Evolutionary conservation across 2,797 vertebrate genomes (phyloP).

Genomic region (Neoniphon sammara): DNA sequence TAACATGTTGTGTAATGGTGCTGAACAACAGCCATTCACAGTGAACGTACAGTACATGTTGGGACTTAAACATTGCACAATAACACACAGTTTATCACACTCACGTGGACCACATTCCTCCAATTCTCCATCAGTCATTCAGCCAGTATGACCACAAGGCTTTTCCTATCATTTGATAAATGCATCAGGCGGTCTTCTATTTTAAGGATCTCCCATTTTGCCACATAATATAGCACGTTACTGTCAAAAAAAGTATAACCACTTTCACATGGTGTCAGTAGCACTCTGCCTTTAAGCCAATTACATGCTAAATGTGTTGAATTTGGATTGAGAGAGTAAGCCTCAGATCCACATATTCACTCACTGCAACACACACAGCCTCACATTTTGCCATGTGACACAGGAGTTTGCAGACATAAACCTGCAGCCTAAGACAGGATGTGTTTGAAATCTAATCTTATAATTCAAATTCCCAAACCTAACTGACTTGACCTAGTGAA

Average conservation of each 20-base stretch:
- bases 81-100: slow-evolving; percentile 26
- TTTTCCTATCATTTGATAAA: slow-evolving; percentile 49
- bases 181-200: slow-evolving; percentile 16
- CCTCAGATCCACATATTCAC: neutral
- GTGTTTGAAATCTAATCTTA: neutral
- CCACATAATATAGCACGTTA: slow-evolving; percentile 10
- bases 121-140: slow-evolving; percentile 5
- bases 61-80: slow-evolving; percentile 62
- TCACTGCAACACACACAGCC: neutral
- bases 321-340: neutral
- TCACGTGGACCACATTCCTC: slow-evolving; percentile 15
- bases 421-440: slow-evolving; percentile 17
- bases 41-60: slow-evolving; percentile 8
- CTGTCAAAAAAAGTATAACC: slow-evolving; percentile 17
- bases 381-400: slow-evolving; percentile 13
- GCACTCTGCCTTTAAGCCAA: neutral
- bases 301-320: neutral
- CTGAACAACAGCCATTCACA: slow-evolving; percentile 20
- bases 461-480: neutral
- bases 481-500: neutral
- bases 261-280: neutral
- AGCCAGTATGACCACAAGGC: neutral
- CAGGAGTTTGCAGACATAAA: slow-evolving; percentile 32
- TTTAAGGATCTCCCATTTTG: slow-evolving; percentile 4
- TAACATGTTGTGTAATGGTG: slow-evolving; percentile 43